Evolutionary conservation across 2,113 vertebrate genomes (phyloP).

Genomic region (Lamprotornis superbus): DNA sequence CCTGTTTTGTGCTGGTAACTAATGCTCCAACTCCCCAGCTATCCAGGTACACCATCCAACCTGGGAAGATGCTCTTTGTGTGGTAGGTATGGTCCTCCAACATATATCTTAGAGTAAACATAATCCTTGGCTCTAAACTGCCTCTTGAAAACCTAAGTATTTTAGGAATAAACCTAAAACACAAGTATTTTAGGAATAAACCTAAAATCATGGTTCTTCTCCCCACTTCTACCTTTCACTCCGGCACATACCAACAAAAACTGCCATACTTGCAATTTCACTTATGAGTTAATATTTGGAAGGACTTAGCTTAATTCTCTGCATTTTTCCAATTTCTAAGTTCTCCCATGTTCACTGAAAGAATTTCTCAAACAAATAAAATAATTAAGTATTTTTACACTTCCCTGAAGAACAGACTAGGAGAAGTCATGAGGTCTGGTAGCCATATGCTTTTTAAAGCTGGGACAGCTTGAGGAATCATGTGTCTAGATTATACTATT

Average conservation of each 20-base stretch:
- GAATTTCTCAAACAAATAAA: background rate
- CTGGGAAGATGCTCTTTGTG: background rate
- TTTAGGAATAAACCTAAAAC: background rate
- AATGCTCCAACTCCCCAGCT: background rate
- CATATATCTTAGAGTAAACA: background rate
- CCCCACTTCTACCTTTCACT: background rate
- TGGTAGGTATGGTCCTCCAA: background rate
- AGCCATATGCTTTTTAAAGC: background rate
- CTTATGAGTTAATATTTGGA: background rate
- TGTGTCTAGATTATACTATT: background rate
- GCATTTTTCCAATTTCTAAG: background rate
- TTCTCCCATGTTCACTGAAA: background rate
- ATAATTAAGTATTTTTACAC: background rate
- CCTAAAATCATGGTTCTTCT: background rate
- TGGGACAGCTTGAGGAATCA: background rate
- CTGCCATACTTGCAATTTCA: background rate
- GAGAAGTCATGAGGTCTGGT: background rate
- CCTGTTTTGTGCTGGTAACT: background rate
- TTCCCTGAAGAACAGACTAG: background rate
- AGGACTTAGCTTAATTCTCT: background rate
- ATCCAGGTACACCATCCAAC: background rate
- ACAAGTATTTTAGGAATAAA: background rate
- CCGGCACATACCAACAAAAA: background rate
- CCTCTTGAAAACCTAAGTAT: background rate
- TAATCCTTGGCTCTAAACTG: background rate